A percentile compares a stretch with the other conserved stretches of the same genome.
phyloP scores from a whole-genome alignment of 2,113 vertebrate species.

The Orycteropus afer region DNA sequence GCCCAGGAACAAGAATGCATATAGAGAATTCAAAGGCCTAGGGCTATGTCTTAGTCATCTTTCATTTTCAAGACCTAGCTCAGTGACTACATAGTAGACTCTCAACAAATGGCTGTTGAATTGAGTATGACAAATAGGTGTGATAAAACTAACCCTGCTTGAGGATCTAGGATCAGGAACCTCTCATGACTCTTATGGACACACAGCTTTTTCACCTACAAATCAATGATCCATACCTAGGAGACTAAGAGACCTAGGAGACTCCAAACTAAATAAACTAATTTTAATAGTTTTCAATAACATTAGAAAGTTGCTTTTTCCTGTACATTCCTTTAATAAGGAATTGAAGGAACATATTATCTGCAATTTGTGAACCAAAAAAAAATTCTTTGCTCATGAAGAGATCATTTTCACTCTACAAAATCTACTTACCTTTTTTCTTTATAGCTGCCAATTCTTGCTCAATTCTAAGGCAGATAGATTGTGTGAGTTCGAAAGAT shows the following conservation, averaged over 20 bases:
- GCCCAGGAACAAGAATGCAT: not conserved
- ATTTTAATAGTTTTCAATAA: constrained; percentile 9
- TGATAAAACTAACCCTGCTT: not conserved
- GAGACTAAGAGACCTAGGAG: not conserved
- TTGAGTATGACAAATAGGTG: not conserved
- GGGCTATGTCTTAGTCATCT: not conserved
- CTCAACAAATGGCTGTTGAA: not conserved
- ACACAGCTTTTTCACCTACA: not conserved
- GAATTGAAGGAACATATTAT: not conserved
- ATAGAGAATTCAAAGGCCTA: not conserved
- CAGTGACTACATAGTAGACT: not conserved
- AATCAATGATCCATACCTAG: not conserved
- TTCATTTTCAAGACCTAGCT: constrained; percentile 16
- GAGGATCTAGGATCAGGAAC: not conserved
- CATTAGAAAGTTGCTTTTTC: not conserved
- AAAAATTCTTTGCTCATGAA: not conserved
- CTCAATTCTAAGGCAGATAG: constrained; percentile 97
- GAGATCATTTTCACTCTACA: constrained; percentile 6
- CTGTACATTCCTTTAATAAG: not conserved
- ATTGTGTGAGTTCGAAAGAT: constrained; percentile 96
- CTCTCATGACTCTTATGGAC: not conserved
- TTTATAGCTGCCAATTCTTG: constrained; percentile 93
- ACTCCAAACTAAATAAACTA: not conserved
- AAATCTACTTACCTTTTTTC: constrained; percentile 90
- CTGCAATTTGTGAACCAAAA: not conserved